phyloP scores from a whole-genome alignment of 2,888 invertebrate species.

The Hipparchia sbordonii region DNA sequence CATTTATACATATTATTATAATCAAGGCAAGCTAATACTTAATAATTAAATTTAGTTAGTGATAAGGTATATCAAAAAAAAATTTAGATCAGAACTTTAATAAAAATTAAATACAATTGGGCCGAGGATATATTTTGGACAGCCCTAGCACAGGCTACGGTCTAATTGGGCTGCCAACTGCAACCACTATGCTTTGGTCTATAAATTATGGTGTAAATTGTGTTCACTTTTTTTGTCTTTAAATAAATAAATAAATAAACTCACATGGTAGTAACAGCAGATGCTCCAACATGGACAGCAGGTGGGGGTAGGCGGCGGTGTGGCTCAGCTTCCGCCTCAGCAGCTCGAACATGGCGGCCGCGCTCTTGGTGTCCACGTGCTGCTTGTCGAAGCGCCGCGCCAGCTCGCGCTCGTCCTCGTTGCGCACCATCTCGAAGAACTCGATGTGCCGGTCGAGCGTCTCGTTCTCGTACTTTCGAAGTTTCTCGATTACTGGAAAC shows the following conservation, averaged over 20 bases:
- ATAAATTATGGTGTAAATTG: too few species aligned
- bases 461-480: constrained; percentile 95
- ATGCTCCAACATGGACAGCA: constrained; percentile 95
- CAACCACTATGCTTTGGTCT: too few species aligned
- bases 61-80: too few species aligned
- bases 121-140: too few species aligned
- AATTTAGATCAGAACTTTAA: too few species aligned
- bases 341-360: constrained; percentile 95
- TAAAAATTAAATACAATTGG: too few species aligned
- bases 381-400: constrained; percentile 95
- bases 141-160: too few species aligned
- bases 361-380: constrained; percentile 97
- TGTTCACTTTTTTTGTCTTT: too few species aligned
- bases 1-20: too few species aligned
- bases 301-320: constrained; percentile 96
- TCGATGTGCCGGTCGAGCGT: constrained; percentile 98
- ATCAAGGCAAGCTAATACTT: too few species aligned
- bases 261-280: constrained; percentile 86
- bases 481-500: constrained; percentile 91
- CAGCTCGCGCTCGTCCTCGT: constrained; percentile 97
- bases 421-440: constrained; percentile 99
- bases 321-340: constrained; percentile 94
- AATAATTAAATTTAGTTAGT: too few species aligned
- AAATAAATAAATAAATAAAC: background rate
- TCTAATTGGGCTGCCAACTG: too few species aligned